Evolutionary conservation across 1,140 invertebrate species (phyloP), one percentile per base, ranked within the genome.

Genomic region (Macrocentrus cingulum): DNA sequence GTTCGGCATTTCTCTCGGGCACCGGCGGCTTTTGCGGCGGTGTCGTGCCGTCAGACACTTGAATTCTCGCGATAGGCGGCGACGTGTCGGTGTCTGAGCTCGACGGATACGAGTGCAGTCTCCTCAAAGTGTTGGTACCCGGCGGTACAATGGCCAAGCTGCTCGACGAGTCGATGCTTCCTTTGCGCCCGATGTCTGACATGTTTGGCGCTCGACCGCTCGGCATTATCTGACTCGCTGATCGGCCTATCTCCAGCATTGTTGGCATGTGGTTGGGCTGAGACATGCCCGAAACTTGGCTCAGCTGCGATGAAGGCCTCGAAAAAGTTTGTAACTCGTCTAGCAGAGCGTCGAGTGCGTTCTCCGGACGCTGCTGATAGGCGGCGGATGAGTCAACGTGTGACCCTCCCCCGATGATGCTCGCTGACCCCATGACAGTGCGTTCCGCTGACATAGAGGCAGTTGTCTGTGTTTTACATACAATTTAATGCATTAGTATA

Each of bases 291-390:
- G 71, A 66, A 7, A 65, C 63, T 53, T 79, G 75, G 11, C 70
- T 68, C 11, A 75, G 59, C 52, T 74, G 68, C 9, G 75, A 77
- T 44, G 78, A 81, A 61, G 89, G 89, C 63, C 87, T 85, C 22
- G 88, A 86, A 74, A 92, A 92, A 7, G 91, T 93, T 74, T 94
- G 90, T 45, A 94, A 82, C 77, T 95, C 92, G 73, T 94, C 91
- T 91, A 95, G 77, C 88, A 95, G 79, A 87, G 91, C 90, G 88
- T 95, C 92, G 88, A 95, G 90, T 86, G 91, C 90, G 87, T 93
- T 94, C 87, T 94, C 91, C 84, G 88, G 81, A 84, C 88, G 86
- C 81, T 87, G 81, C 76, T 77, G 72, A 82, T 81, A 66, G 72
- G 68, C 18, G 78, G 84, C 77, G 81, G 84, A 74, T 81, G 82